Evolutionary conservation across 2,888 invertebrate species (phyloP).

Genomic region (Eupithecia abbreviata): DNA sequence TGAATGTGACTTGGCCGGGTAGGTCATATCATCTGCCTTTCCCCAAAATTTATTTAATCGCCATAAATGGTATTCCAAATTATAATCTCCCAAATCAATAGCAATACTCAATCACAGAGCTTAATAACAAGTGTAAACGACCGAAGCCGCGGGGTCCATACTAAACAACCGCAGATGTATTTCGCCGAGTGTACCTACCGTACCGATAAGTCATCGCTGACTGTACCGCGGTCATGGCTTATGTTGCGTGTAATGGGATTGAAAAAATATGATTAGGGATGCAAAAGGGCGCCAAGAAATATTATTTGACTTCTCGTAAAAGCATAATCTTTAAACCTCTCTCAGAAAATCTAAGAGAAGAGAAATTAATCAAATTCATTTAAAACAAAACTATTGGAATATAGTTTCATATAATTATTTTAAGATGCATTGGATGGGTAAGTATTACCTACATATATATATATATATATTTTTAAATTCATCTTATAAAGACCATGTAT

Average conservation of each 20-base stretch:
- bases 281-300: slow-evolving; percentile 19
- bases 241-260: slow-evolving; percentile 35
- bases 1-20: not conserved
- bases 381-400: no score
- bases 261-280: slow-evolving; percentile 28
- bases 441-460: no score
- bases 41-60: not conserved
- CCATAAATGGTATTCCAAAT: not conserved
- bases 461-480: no score
- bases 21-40: not conserved
- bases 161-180: slow-evolving; percentile 3
- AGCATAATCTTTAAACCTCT: not conserved
- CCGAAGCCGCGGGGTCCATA: slow-evolving; percentile 9
- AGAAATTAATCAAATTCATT: no score
- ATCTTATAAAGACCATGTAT: no score
- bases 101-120: not conserved
- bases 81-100: slow-evolving; percentile 16
- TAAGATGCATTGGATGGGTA: no score
- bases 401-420: no score
- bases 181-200: slow-evolving; percentile 3
- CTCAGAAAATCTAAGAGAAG: not conserved
- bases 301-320: not conserved
- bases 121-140: slow-evolving; percentile 4
- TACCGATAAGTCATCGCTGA: slow-evolving; percentile 34
- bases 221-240: slow-evolving; percentile 17